Evolutionary conservation across 2,113 vertebrate species (phyloP), one percentile per base, ranked within the genome.

Genomic region (Gopherus flavomarginatus): DNA sequence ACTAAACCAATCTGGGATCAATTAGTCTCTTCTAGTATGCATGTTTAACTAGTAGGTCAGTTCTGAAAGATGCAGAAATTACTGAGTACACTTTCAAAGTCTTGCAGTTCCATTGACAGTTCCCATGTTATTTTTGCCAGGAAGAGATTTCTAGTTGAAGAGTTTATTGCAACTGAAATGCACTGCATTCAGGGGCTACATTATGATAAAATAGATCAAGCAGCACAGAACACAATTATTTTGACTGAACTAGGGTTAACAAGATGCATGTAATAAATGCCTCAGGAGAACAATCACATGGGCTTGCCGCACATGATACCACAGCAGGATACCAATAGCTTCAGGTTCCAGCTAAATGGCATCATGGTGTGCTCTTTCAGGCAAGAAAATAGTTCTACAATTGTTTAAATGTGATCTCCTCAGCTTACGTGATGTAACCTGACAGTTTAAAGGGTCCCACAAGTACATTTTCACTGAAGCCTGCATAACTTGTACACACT

Each of bases 291-390:
- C 93, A 97, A 96, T 97, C 97, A 96, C 92, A 97, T 96, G 95
- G 75, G 21, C 95, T 94, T 4, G 29, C 79, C 94, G 93, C 95
- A 96, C 96, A 98, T 97, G 97, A 98, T 98, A 98, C 92, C 97
- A 69, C 98, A 98, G 97, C 97, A 94, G 97, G 97, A 97, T 96
- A 96, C 95, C 97, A 97, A 97, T 97, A 96, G 98, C 97, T 98
- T 96, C 95, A 96, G 98, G 97, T 97, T 97, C 96, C 94, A 96
- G 94, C 90, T 98, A 98, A 98, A 97, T 96, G 97, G 97, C 95
- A 97, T 97, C 98, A 96, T 97, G 95, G 96, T 97, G 97, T 98
- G 97, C 97, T 97, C 96, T 98, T 94, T 98, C 97, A 92, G 96
- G 97, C 97, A 97, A 96, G 96, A 97, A 97, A 97, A 95, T 93